phyloP scores from a whole-genome alignment of 2,888 invertebrate species.

The Trachelus troglodyta region DNA sequence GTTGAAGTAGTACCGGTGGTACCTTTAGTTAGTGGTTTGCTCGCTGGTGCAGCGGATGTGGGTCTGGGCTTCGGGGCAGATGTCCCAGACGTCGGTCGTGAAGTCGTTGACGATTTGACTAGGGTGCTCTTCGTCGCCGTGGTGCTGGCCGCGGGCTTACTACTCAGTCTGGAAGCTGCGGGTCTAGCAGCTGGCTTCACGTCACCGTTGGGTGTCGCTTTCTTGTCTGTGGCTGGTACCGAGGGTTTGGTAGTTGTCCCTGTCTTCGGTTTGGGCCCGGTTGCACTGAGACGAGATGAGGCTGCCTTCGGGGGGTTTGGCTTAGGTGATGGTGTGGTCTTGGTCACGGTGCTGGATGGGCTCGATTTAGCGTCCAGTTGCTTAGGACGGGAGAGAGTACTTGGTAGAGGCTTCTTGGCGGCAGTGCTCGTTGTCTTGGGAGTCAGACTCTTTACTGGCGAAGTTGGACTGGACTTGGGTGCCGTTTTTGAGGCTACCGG shows the following conservation, averaged over 20 bases:
- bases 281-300: conserved; percentile 28
- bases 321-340: conserved; percentile 37
- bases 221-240: conserved; percentile 63
- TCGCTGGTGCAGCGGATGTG: conserved; percentile 48
- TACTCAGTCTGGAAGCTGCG: conserved; percentile 30
- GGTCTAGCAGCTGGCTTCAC: conserved; percentile 59
- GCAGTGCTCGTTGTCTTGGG: conserved; percentile 14
- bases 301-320: conserved; percentile 36
- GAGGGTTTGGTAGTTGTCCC: conserved; percentile 23
- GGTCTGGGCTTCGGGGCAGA: conserved; percentile 25
- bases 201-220: conserved; percentile 72
- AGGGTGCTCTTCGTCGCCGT: conserved; percentile 24
- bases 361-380: conserved; percentile 34
- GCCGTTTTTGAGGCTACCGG: conserved; percentile 35
- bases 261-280: conserved; percentile 4
- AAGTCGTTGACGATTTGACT: conserved; percentile 32
- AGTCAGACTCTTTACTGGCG: conserved; percentile 40
- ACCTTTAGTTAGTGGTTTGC: conserved; percentile 52
- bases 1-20: conserved; percentile 39
- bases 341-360: conserved; percentile 26
- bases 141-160: conserved; percentile 38
- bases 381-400: conserved; percentile 41
- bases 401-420: conserved; percentile 29
- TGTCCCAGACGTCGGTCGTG: conserved; percentile 25
- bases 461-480: conserved; percentile 46